Conservation (phyloP, 1,140 invertebrate genomes). For the Listronotus bonariensis region DNA sequence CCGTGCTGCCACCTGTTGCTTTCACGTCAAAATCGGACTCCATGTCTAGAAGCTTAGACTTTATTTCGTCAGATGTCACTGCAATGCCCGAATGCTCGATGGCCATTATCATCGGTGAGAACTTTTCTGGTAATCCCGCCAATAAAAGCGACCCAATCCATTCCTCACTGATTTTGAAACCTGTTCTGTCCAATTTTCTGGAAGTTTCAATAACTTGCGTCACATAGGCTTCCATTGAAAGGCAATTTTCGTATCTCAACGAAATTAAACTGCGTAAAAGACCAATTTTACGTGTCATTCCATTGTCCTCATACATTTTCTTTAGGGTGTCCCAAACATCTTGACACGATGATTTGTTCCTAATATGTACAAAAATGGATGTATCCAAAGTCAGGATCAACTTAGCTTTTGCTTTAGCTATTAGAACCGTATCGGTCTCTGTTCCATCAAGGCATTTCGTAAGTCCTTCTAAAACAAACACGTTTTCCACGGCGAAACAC, state of each 20-base stretch:
- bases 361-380: slow-evolving; percentile 35
- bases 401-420: slow-evolving; percentile 25
- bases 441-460: slow-evolving; percentile 37
- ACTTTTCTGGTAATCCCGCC: slow-evolving; percentile 48
- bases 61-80: slow-evolving; percentile 31
- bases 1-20: background rate
- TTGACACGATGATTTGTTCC: slow-evolving; percentile 18
- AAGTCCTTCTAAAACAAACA: slow-evolving; percentile 43
- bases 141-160: slow-evolving; percentile 37
- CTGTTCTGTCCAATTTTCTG: slow-evolving; percentile 39
- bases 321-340: slow-evolving; percentile 37
- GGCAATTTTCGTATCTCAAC: slow-evolving; percentile 29
- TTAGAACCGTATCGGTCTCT: slow-evolving; percentile 24
- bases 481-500: slow-evolving; percentile 41
- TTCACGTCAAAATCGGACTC: background rate
- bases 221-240: slow-evolving; percentile 39
- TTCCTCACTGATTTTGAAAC: slow-evolving; percentile 35
- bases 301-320: slow-evolving; percentile 29
- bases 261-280: slow-evolving; percentile 41
- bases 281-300: slow-evolving; percentile 32
- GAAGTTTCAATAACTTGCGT: slow-evolving; percentile 39
- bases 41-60: slow-evolving; percentile 34
- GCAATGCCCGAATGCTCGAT: slow-evolving; percentile 35
- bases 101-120: slow-evolving; percentile 28
- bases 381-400: slow-evolving; percentile 36